phyloP scores from a whole-genome alignment of 2,797 vertebrate genomes.

The Liasis olivaceus region DNA sequence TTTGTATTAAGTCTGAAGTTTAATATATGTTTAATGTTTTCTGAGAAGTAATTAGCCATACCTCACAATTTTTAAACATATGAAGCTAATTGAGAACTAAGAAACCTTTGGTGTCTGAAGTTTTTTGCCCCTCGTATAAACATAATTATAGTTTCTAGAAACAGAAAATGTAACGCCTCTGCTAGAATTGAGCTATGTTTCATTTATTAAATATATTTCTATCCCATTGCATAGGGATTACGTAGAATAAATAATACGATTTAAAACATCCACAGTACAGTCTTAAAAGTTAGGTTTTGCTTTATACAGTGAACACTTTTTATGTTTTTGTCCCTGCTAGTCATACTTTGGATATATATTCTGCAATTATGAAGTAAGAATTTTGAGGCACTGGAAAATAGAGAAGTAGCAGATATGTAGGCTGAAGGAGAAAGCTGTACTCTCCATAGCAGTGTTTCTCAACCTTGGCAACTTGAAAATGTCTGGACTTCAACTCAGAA shows the following conservation, averaged over 20 bases:
- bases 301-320: not conserved
- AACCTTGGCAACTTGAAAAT: too few species aligned
- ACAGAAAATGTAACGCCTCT: not conserved
- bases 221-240: too few species aligned
- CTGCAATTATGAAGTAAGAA: not conserved
- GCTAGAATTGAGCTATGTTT: not conserved
- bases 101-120: not conserved
- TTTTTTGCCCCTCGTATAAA: too few species aligned
- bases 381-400: not conserved
- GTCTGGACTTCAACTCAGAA: too few species aligned
- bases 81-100: not conserved
- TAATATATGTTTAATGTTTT: not conserved
- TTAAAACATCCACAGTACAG: too few species aligned
- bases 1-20: not conserved
- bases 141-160: too few species aligned
- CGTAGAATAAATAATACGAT: too few species aligned
- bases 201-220: too few species aligned
- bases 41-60: not conserved
- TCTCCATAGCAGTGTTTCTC: too few species aligned
- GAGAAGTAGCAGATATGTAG: not conserved
- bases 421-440: too few species aligned
- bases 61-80: not conserved
- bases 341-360: not conserved
- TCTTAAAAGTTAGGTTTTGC: too few species aligned
- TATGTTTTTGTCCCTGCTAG: not conserved